Base-by-base conservation (phyloP, 53 echinoderm and acorn worm genomes). In the Apostichopus leukothele region DNA sequence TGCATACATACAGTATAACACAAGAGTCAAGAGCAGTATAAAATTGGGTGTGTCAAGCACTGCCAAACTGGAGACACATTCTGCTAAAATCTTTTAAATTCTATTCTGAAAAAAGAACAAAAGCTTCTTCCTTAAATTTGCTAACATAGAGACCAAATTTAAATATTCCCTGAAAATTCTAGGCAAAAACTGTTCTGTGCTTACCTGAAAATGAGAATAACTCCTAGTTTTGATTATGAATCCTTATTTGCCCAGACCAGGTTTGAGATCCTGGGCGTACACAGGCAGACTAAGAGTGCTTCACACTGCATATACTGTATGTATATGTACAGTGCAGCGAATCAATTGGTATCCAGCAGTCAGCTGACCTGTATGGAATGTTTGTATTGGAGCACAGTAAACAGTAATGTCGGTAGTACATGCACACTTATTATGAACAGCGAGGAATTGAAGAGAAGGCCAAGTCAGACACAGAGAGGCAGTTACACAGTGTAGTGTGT, bases 351-450 rank as follows among this genome's bases (percentile, higher is more conserved):
- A 21, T 16, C 55, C 5, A 19, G 81, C 23, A 50, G 55, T 81
- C 81, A 81, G 9, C 54, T 81, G 81, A 81, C 81, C 81, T 79
- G 81, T 7, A 20, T 81, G 81, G 81, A 81, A 81, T 81, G 81
- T 54, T 52, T 54, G 55, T 8, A 81, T 59, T 52, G 81, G 8
- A 81, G 81, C 81, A 12, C 71, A 71, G 18, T 18, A 19, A 18
- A 16, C 71, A n/a, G 16, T 16, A 63, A 3, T 8, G 63, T 63
- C 14, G 3, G 63, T 63, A 16, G 63, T 63, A 16, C 16, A 16
- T 11, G 63, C 16, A 63, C 12, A 63, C 63, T 63, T 13, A 11
- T 13, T 16, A 7, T 13, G 63, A 4, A 63, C 63, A 63, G 16
- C 63, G 8, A 0, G 39, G 39, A 39, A 39, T 39, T 39, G 39